Evolutionary conservation across 2,797 vertebrate species (phyloP), one percentile per base, ranked within the genome.

Genomic region (Myoxocephalus aenaeus): DNA sequence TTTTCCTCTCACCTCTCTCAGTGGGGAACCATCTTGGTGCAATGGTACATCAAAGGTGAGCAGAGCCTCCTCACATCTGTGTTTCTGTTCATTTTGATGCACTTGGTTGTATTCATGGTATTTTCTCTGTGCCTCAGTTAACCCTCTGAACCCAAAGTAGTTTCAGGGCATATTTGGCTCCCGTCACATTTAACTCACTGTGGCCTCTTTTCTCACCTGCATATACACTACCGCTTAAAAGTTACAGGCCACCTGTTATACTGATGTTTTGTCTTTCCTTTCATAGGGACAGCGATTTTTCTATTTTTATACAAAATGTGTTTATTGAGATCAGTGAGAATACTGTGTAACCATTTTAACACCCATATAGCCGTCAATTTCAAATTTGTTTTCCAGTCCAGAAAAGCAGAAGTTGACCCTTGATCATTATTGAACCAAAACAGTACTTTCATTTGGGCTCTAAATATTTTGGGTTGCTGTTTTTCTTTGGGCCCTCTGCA

Each of bases 1-100:
- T 27, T 70, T 84, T 76, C 13, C 90, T 90, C 92, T 93, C 89
- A 9, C 42, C 59, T 73, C 46, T 89, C 94, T 89, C 94, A 98
- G 97, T 98, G 92, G 97, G 96, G 90, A 98, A 97, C 96, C 98
- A 99, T 93, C 97, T 99, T 84, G 96, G 97, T 91, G 95, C 96
- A 93, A 96, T 99, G 95, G 97, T 97, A 96, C 98, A 99, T 96
- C 96, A 98, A 98, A 99, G 98, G 98, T 99, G 96, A 92, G 91
- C 78, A 46, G 14, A 70, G 51, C 17, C 32, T 10, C 18, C 36
- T 34, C 29, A 1, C n/a, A 13, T 62, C 27, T 51, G 38, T 46
- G 46, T 46, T 74, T 72, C 14, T 50, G 2, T 42, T 73, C 25
- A 6, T 68, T 66, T 53, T 58, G 36, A 76, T 50, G 29, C 44